Base-by-base conservation (phyloP, 1,140 invertebrate species). In the Drosophila lowei region DNA sequence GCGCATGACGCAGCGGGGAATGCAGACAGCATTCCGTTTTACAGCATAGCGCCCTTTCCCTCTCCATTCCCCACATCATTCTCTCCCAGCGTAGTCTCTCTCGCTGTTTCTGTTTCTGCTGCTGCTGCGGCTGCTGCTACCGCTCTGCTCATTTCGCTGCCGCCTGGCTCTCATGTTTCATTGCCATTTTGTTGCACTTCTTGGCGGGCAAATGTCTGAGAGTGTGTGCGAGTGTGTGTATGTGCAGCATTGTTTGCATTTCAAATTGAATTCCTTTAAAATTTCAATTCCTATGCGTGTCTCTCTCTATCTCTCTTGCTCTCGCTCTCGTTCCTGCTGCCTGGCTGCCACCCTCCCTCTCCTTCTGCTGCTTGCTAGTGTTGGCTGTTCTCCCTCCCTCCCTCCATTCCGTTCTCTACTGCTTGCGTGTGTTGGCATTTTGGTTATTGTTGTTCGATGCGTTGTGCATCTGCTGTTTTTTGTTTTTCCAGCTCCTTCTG, bases 181-280 rank as follows among this genome's bases (percentile, higher is more conserved):
- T 86, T 88, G 81, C 81, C 81, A 86, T 86, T 85, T 86, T 88
- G 83, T 81, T 88, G 83, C 83, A 86, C 65, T 85, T 75, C 61
- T 71, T 84, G 79, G 72, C 81, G 76, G 68, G 76, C 73, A 66
- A 74, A 56, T 57, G 44, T 34, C 11, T 44, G 44, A 7, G 41
- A 54, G 49, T 53, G 54, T 47, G 18, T 54, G 50, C 15, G 21
- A 63, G 57, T 38, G 52, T 46, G 56, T 72, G 57, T 68, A 75
- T 74, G 60, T 60, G 58, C 55, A 67, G 80, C 81, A 81, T 85
- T 85, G 80, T 86, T 86, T 85, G 81, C 81, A 86, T 85, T 86
- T 86, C 70, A 81, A 85, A 86, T 85, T 86, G 68, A 85, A 85
- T 85, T 85, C 80, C 80, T 73, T 85, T 80, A 84, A 75, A 78